phyloP scores from a whole-genome alignment of 2,797 vertebrate genomes.

The Lacerta viridis region DNA sequence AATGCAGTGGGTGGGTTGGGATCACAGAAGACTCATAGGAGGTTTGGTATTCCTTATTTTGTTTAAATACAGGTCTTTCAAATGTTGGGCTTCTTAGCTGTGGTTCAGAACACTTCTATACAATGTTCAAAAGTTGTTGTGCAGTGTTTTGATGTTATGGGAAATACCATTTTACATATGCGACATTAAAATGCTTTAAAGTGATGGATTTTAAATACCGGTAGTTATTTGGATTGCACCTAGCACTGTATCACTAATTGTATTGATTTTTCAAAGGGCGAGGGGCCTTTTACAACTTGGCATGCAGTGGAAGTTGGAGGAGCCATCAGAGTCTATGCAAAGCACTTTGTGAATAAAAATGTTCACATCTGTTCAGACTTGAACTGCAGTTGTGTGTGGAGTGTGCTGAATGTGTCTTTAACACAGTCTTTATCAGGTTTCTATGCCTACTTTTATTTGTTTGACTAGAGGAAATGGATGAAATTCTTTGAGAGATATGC shows the following conservation, averaged over 20 bases:
- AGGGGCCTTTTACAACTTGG: background rate
- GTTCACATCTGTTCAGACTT: background rate
- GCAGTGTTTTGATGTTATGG: background rate
- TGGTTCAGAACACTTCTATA: background rate
- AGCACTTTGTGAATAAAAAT: background rate
- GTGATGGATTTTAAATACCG: background rate
- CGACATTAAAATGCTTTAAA: background rate
- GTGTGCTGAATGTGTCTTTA: background rate
- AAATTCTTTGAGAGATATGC: background rate
- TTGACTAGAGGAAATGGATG: background rate
- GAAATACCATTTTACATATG: background rate
- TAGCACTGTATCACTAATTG: background rate
- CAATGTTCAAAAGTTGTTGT: background rate
- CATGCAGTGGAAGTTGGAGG: background rate
- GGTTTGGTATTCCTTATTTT: slow-evolving; percentile 62
- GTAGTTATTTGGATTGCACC: background rate
- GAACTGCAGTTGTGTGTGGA: background rate
- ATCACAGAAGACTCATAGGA: slow-evolving; percentile 56
- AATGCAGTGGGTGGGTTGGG: slow-evolving; percentile 39
- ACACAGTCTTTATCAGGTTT: background rate
- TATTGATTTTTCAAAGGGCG: background rate
- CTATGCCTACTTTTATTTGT: background rate
- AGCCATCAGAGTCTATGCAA: background rate
- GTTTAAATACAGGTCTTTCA: slow-evolving; percentile 57
- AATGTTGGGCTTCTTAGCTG: slow-evolving; percentile 19